phyloP scores from a whole-genome alignment of 2,888 invertebrate genomes.

The Azorinus chamasolen region DNA sequence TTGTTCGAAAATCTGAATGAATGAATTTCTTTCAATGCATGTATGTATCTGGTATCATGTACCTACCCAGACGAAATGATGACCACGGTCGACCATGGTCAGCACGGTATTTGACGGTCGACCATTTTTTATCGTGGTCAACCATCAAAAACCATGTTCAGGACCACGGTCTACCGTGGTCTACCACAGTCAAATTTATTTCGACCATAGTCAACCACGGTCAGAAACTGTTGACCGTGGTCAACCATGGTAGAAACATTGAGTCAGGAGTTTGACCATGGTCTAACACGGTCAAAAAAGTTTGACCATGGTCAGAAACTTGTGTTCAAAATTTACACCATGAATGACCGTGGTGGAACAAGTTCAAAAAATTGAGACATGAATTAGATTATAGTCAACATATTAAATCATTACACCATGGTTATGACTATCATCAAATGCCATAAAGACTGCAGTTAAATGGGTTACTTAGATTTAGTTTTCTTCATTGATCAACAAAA shows the following conservation, averaged over 20 bases:
- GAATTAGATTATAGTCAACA: too few relatives aligned
- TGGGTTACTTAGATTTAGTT: too few relatives aligned
- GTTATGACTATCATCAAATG: too few relatives aligned
- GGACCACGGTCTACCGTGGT: slow-evolving; percentile 6
- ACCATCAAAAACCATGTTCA: slow-evolving; percentile 3
- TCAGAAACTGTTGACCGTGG: slow-evolving; percentile 7
- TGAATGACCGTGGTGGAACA: slow-evolving; percentile 1
- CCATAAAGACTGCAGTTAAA: too few relatives aligned
- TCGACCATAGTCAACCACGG: slow-evolving; percentile 10
- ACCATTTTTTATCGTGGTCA: slow-evolving; percentile 21
- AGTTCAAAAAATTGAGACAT: too few relatives aligned
- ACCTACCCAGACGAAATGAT: slow-evolving; percentile 14
- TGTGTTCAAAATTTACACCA: slow-evolving; percentile 3
- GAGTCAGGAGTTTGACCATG: slow-evolving; percentile 1
- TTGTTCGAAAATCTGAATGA: too few relatives aligned
- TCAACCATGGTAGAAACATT: slow-evolving; percentile 13
- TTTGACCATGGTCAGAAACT: slow-evolving; percentile 9
- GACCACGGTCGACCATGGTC: slow-evolving; percentile 41
- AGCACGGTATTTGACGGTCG: slow-evolving; percentile 6
- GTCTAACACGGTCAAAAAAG: not conserved
- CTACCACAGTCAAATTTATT: slow-evolving; percentile 5
- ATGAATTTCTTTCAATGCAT: too few relatives aligned
- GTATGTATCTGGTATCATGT: too few relatives aligned
- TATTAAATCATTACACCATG: too few relatives aligned
- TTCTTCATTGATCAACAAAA: too few relatives aligned